These are phyloP conservation scores for Gambelia wislizenii DNA, from an alignment of 2,797 vertebrate species.

Conservation along the genomic window DNA sequence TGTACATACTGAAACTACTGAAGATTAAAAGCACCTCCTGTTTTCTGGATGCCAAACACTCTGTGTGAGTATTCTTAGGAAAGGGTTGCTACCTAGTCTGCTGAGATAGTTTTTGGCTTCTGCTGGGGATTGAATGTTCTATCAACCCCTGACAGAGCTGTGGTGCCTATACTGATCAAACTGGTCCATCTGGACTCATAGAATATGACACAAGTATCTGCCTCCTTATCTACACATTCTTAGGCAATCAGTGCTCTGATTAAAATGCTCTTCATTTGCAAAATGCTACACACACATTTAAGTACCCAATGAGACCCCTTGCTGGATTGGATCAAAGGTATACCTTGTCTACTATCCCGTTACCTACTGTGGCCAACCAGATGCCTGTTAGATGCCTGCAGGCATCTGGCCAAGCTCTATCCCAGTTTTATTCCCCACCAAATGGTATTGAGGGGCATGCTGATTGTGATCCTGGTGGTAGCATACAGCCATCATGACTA, in stretches of 20 bases:
- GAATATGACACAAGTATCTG: neutral
- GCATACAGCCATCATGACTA: neutral
- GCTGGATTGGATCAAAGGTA: neutral
- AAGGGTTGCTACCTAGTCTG: too few species aligned
- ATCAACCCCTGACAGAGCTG: too few species aligned
- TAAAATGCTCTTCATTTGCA: neutral
- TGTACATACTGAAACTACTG: too few species aligned
- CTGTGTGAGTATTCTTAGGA: too few species aligned
- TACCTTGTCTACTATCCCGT: neutral
- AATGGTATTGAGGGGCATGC: neutral
- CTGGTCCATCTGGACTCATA: neutral
- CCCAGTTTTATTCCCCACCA: neutral
- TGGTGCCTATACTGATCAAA: neutral
- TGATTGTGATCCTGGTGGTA: neutral
- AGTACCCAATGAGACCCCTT: neutral
- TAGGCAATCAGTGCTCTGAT: neutral
- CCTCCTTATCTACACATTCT: neutral
- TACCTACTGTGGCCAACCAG: neutral
- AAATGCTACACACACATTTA: neutral
- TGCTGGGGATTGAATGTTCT: too few species aligned
- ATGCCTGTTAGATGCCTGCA: neutral
- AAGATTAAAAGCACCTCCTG: too few species aligned
- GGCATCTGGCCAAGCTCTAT: neutral
- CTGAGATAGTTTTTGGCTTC: too few species aligned
- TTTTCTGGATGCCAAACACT: too few species aligned